Evolutionary conservation across 2,888 invertebrate species (phyloP), one percentile per base, ranked within the genome.

Genomic region (Trileptium ribeirensis): DNA sequence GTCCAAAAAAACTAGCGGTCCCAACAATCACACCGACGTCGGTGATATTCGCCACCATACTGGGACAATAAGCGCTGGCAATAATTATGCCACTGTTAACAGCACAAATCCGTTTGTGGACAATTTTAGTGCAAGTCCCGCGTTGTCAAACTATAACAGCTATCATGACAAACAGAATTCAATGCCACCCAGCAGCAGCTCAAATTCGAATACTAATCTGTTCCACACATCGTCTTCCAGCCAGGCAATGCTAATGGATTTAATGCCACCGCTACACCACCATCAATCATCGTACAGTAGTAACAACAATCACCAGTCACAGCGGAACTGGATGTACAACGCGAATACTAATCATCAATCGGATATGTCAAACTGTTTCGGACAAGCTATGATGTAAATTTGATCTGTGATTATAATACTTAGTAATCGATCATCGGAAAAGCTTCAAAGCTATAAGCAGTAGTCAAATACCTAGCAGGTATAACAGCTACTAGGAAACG

Each of bases 251-350:
- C 51, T 51, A 15, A 51, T 51, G 51, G 51, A 51, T 51, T 51
- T 51, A 51, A 8, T 51, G 8, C 8, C 51, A 51, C 8, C 8
- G 24, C 8, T 51, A 24, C n/a, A n/a, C n/a, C n/a, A n/a, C n/a
- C 51, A 51, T 15, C 51, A 51, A 24, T 24, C 51, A 51, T 51
- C 51, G 24, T 15, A 51, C 51, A 24, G 91, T 96, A 84, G 93
- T 94, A 85, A 90, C 96, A 82, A 93, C 94, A 38, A 92, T 93
- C 86, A 96, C 96, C 90, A 91, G 94, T 83, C 92, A 96, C 83
- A 92, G 93, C 85, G 92, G 92, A 86, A 91, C 96, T 82, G 91
- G 87, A 86, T 51, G 51, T 51, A 15, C 24, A 15, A 24, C 8
- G 8, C 51, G 24, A 51, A 51, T 51, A 77, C n/a, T n/a, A n/a